A percentile compares a stretch with the other conserved stretches of the same genome.
These are phyloP conservation scores for Cantharis rufa DNA, from an alignment of 2,888 invertebrate genomes.

Conservation along the genomic window DNA sequence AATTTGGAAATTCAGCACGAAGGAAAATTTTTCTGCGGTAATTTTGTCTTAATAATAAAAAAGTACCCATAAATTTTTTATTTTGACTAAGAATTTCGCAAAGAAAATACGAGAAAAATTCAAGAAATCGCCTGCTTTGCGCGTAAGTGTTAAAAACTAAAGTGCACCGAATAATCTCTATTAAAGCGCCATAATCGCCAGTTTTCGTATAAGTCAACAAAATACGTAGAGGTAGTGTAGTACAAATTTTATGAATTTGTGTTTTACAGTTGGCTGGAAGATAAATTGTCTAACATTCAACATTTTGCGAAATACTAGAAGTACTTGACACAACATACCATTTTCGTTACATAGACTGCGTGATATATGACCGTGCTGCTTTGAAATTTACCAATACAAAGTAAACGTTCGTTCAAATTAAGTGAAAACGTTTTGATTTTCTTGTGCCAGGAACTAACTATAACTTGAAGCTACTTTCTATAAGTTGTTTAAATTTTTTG, in stretches of 20 bases:
- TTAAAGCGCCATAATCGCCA: too few species aligned
- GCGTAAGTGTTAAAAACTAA: background rate
- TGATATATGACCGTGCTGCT: slow-evolving; percentile 11
- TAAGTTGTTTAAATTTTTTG: background rate
- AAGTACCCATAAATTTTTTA: background rate
- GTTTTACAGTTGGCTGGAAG: background rate
- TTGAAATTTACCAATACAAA: slow-evolving; percentile 9
- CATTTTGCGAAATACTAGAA: background rate
- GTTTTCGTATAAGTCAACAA: background rate
- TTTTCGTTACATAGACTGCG: slow-evolving; percentile 9
- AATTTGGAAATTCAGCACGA: background rate
- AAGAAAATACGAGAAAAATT: background rate
- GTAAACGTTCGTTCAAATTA: slow-evolving; percentile 2
- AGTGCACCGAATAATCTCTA: too few species aligned
- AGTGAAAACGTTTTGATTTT: background rate
- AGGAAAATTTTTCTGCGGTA: background rate
- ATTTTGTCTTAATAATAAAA: background rate
- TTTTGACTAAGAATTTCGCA: background rate
- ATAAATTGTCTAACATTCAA: background rate
- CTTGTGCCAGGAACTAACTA: background rate
- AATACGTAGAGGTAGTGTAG: background rate
- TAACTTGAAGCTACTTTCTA: background rate
- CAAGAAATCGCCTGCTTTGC: background rate
- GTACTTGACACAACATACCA: slow-evolving; percentile 11
- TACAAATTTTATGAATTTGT: background rate